Evolutionary conservation across 2,113 vertebrate genomes (phyloP), one percentile per base, ranked within the genome.

Genomic region (Bufo bufo): DNA sequence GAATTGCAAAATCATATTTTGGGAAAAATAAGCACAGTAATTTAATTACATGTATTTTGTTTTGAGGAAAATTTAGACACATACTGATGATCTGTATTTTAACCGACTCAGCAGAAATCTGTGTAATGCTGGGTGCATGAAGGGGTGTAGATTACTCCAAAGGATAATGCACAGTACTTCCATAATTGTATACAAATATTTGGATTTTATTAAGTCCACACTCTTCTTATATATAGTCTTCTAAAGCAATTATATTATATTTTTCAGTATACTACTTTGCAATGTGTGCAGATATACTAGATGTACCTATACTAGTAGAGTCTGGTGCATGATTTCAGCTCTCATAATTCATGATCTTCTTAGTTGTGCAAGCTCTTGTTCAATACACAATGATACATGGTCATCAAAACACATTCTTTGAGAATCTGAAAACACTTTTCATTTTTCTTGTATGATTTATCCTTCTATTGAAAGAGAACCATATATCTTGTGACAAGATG

Each of bases 371-470:
- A 77, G 71, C 71, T 88, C 50, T 20, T 82, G 45, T 77, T 82
- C 71, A 83, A 75, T 49, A 52, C 80, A 88, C 43, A 20, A 66
- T 88, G 87, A 88, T 88, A 74, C 80, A 88, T 77, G 80, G 71
- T 84, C 80, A 88, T 88, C 87, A 88, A 80, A 83, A 54, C 45
- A 84, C 45, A 65, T 77, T 88, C 58, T 88, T 82, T 77, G 69
- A 74, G 71, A 87, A 66, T 81, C 77, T 81, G 77, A 77, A 77
- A 77, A 71, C 58, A 65, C 58, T 75, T 88, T 83, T 88, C 81
- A 88, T 84, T 84, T 84, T 77, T 83, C 81, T 83, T 88, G 33
- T 83, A 77, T 83, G 87, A 88, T 84, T 83, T 88, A 88, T 77
- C 58, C 58, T 77, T 84, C 23, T 43, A 75, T 83, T 77, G 86